phyloP scores from a whole-genome alignment of 2,113 vertebrate species.

The Macquaria ambigua region DNA sequence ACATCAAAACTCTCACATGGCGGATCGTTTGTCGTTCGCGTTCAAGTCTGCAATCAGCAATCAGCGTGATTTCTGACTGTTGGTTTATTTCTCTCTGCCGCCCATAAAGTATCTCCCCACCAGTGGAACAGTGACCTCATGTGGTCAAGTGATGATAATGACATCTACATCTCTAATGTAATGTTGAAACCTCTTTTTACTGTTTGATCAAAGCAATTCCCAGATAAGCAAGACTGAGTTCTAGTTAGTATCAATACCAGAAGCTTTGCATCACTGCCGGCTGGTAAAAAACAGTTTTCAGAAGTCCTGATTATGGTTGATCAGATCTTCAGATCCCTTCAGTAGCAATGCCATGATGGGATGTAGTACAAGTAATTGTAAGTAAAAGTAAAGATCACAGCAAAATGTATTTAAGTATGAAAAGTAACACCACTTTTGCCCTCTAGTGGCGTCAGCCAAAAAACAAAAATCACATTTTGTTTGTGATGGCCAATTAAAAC shows the following conservation, averaged over 20 bases:
- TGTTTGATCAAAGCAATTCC: not conserved
- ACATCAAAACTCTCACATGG: no score
- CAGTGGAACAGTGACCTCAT: slow-evolving; percentile 8
- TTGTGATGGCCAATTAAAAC: not conserved
- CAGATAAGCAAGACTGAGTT: not conserved
- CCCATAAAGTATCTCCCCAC: not conserved
- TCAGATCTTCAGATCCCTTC: not conserved
- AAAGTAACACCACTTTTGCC: not conserved
- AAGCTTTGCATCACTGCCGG: not conserved
- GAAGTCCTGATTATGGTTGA: not conserved
- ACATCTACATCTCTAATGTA: not conserved
- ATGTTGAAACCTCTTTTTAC: not conserved
- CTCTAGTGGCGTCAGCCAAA: not conserved
- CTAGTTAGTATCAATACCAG: not conserved
- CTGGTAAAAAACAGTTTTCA: not conserved
- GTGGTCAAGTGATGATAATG: not conserved
- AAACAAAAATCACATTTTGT: not conserved
- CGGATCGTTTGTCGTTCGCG: not conserved
- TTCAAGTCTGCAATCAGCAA: not conserved
- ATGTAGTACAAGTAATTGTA: not conserved
- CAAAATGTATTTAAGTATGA: not conserved
- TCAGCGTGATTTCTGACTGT: not conserved
- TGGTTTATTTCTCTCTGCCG: not conserved
- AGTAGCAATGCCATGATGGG: no score
- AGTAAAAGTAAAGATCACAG: not conserved